phyloP scores from a whole-genome alignment of 2,113 vertebrate genomes.

The Furnarius figulus region DNA sequence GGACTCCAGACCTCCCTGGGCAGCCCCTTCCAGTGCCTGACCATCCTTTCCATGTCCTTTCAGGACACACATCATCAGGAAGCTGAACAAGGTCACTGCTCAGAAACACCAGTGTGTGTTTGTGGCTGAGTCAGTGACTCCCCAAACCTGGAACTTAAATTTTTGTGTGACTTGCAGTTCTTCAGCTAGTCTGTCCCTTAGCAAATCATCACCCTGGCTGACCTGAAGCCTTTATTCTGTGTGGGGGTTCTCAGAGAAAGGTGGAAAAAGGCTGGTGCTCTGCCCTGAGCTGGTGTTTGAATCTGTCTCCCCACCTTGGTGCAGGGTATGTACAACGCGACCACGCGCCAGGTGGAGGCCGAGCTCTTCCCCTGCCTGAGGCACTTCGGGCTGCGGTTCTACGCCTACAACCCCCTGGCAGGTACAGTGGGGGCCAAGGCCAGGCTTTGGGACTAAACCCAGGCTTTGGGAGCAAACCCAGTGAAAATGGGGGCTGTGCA shows the following conservation, averaged over 20 bases:
- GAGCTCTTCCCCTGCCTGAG: conserved; percentile 91
- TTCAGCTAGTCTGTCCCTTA: neutral
- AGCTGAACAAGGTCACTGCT: neutral
- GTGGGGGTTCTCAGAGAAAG: neutral
- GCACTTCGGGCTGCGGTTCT: conserved; percentile 85
- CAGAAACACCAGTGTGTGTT: neutral
- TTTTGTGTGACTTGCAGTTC: neutral
- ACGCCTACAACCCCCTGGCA: conserved; percentile 94
- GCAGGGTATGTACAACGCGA: conserved; percentile 97
- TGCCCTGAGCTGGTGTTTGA: conserved; percentile 55
- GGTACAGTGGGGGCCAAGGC: conserved; percentile 69
- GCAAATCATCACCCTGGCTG: neutral
- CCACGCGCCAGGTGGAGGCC: conserved; percentile 88
- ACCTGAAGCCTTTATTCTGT: fast-evolving
- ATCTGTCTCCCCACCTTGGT: neutral
- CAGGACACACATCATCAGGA: neutral
- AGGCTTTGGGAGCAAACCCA: neutral
- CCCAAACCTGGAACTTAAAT: conserved; percentile 66
- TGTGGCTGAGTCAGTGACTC: conserved; percentile 15
- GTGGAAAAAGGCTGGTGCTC: neutral
- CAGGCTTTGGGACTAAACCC: neutral
- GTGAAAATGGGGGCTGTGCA: neutral
- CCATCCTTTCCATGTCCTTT: neutral
- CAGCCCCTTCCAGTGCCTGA: neutral
- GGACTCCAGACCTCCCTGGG: neutral